Evolutionary conservation across 1,140 invertebrate genomes (phyloP).

Genomic region (Ostrea edulis): DNA sequence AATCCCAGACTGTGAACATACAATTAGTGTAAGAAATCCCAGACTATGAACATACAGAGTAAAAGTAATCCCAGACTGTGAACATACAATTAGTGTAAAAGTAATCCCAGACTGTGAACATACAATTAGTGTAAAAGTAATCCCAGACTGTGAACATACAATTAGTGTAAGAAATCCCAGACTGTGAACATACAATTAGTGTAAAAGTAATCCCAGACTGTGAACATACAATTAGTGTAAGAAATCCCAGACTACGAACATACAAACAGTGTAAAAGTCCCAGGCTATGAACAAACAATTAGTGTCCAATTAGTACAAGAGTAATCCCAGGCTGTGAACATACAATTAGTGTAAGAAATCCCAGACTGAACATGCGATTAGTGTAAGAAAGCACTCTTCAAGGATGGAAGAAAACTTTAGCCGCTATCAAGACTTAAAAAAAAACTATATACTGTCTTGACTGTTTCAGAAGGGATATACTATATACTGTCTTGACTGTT

Average conservation of each 20-base stretch:
- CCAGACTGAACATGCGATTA: too few relatives aligned
- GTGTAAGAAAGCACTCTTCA: background rate
- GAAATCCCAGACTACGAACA: too few relatives aligned
- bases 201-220: constrained; percentile 47
- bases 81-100: constrained; percentile 16
- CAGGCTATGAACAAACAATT: too few relatives aligned
- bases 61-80: constrained; percentile 40
- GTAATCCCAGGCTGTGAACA: too few relatives aligned
- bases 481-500: too few relatives aligned
- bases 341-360: too few relatives aligned
- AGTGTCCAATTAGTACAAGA: too few relatives aligned
- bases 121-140: constrained; percentile 25
- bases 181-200: constrained; percentile 22
- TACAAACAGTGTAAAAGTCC: too few relatives aligned
- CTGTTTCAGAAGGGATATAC: too few relatives aligned
- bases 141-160: constrained; percentile 41
- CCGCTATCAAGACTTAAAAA: too few relatives aligned
- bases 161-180: constrained; percentile 39
- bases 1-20: constrained; percentile 43
- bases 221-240: constrained; percentile 12
- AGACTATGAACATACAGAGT: constrained; percentile 33
- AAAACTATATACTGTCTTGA: too few relatives aligned
- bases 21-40: constrained; percentile 34
- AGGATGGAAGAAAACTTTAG: background rate
- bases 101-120: constrained; percentile 46